These are phyloP conservation scores for Aphis gossypii DNA, from an alignment of 1,140 invertebrate genomes.

Conservation along the genomic window DNA sequence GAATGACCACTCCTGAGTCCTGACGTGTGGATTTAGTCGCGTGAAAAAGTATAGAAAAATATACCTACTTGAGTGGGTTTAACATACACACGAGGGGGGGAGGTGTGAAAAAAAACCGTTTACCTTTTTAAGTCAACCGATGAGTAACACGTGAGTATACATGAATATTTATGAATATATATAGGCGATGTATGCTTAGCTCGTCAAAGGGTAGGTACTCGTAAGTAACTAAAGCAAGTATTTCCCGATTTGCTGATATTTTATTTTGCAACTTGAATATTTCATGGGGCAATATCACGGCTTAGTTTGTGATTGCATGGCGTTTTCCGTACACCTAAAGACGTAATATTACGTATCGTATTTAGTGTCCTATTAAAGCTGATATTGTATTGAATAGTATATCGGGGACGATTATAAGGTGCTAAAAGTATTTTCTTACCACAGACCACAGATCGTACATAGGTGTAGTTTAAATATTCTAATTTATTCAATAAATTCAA, in stretches of 20 bases:
- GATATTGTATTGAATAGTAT: neutral
- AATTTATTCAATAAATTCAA: neutral
- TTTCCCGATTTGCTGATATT: neutral
- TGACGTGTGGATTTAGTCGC: neutral
- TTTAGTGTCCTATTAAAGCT: neutral
- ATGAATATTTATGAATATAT: neutral
- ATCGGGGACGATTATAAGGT: neutral
- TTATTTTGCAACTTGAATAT: neutral
- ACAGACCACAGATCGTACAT: neutral
- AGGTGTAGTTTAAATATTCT: neutral
- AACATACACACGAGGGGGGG: too few species aligned
- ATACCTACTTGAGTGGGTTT: neutral
- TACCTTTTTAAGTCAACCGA: neutral
- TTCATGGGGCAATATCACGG: neutral
- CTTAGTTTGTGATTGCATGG: neutral
- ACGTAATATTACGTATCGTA: neutral
- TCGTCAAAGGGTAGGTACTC: neutral
- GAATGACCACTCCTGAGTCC: too few species aligned
- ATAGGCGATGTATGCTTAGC: neutral
- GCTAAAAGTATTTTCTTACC: too few species aligned
- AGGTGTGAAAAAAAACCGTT: neutral
- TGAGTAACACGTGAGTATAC: neutral
- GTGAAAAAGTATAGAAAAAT: neutral
- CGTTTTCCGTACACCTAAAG: neutral
- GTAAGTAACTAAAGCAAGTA: conserved; percentile 5